These are phyloP conservation scores for Pyrgilauda ruficollis DNA, from an alignment of 2,113 vertebrate species.

Conservation along the genomic window DNA sequence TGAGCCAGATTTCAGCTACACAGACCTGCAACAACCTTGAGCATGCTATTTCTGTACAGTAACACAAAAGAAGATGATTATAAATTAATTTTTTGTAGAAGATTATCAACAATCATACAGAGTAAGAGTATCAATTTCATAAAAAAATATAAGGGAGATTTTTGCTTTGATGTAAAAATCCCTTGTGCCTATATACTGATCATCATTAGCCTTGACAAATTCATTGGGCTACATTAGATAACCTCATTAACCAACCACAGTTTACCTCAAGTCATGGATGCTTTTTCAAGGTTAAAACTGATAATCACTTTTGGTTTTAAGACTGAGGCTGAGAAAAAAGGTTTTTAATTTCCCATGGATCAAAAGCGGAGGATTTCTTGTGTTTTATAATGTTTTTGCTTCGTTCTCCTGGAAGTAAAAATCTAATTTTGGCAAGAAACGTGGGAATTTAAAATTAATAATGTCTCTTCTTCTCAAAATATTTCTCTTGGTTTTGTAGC, in stretches of 20 bases:
- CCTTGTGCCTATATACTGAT: not conserved
- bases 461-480: not conserved
- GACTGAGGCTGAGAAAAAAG: not conserved
- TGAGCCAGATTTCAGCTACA: not conserved
- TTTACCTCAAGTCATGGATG: not conserved
- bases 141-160: not conserved
- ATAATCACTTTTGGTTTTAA: not conserved
- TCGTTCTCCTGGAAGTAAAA: not conserved
- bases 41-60: not conserved
- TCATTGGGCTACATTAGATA: not conserved
- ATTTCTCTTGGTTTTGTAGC: conserved; percentile 11
- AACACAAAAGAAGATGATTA: not conserved
- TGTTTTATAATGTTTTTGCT: not conserved
- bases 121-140: not conserved
- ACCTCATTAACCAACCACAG: not conserved
- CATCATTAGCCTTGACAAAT: not conserved
- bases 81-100: not conserved
- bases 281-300: not conserved
- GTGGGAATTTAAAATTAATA: conserved; percentile 16
- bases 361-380: not conserved
- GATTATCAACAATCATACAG: not conserved
- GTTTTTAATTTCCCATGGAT: not conserved
- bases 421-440: not conserved
- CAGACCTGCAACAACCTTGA: not conserved
- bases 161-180: not conserved